Conservation (phyloP, 2,113 vertebrate species). For the Tragelaphus imberbis region DNA sequence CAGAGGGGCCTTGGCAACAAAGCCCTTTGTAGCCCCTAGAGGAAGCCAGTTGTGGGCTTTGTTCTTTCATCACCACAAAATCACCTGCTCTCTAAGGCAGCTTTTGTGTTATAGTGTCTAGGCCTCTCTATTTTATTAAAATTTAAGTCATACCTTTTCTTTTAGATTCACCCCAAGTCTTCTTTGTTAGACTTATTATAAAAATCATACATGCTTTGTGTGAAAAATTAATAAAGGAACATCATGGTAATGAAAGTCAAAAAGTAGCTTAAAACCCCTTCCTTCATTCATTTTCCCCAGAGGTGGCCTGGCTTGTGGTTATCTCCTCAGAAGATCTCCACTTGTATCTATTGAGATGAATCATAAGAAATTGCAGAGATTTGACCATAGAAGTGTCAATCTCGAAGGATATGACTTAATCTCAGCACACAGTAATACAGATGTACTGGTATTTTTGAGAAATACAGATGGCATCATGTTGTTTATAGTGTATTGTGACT, state of each 20-base stretch:
- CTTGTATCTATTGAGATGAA: not conserved
- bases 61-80: not conserved
- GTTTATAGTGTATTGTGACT: not conserved
- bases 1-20: not conserved
- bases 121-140: not conserved
- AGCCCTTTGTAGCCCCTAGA: not conserved
- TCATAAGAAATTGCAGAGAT: not conserved
- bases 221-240: not conserved
- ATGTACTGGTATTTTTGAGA: not conserved
- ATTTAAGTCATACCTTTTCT: not conserved
- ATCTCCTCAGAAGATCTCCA: not conserved
- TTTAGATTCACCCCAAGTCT: not conserved
- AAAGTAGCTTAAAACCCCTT: not conserved
- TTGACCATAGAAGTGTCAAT: not conserved
- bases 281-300: not conserved
- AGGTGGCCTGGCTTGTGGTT: not conserved
- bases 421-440: not conserved
- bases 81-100: not conserved
- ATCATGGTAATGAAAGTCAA: not conserved
- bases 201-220: not conserved
- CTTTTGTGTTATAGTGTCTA: not conserved
- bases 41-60: not conserved
- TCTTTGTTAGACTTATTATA: constrained; percentile 17
- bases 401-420: not conserved
- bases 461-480: not conserved